Evolutionary conservation across 2,113 vertebrate species (phyloP), one percentile per base, ranked within the genome.

Genomic region (Mormyrus lacerda): DNA sequence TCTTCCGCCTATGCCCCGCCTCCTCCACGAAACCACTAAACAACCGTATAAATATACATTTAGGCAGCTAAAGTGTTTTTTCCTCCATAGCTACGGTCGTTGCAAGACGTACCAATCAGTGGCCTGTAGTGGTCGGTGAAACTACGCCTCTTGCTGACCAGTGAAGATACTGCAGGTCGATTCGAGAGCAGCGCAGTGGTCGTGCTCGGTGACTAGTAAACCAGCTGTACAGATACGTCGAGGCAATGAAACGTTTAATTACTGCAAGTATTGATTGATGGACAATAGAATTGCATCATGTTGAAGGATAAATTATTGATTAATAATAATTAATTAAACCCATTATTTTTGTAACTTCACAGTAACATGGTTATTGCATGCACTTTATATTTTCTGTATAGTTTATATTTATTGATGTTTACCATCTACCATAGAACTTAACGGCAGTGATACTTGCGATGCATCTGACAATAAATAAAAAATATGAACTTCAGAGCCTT

Each of bases 71-170:
- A 87, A 53, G 27, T 87, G 85, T 87, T 87, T 87, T 87, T 87
- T 87, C 50, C 85, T 87, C 50, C 50, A 87, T 87, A 53, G n/a
- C 85, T 53, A 35, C 31, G 13, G 48, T 53, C 91, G 92, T 90
- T 93, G 76, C 93, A 93, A 93, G 94, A 92, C 94, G 90, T 93
- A 90, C 90, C 76, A 92, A 89, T 87, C 87, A 24, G 39, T 45
- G 42, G 82, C n/a, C 51, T 24, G 89, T 85, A 90, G 93, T 47
- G 87, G 55, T 95, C 50, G 47, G 85, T 50, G 15, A 53, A 87
- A 95, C 92, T 91, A 92, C 94, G 93, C 92, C 94, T 35, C 93
- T 1, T 7, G 3, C 90, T 27, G 96, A 92, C 0, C 53, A 35
- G 17, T 0, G 0, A 0, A 1, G 0, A 85, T 90, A 93, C 61